Evolutionary conservation across 64 coral and sea anemone genomes (phyloP).

Genomic region (Montipora sp.): DNA sequence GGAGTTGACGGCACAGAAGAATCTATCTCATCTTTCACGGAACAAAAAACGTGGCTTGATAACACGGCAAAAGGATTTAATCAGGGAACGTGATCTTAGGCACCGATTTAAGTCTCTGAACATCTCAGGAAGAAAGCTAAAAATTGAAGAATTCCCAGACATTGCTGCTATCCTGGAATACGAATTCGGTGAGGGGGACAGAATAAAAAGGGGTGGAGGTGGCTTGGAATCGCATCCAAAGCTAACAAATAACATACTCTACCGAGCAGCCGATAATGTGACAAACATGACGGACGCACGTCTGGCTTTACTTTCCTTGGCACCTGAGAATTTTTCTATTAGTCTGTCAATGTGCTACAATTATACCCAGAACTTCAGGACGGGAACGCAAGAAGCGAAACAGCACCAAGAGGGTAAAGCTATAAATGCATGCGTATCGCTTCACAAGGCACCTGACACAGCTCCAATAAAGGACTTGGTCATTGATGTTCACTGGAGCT

Average conservation of each 20-base stretch:
- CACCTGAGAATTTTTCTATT: constrained; percentile 40
- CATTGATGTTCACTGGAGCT: too few relatives aligned
- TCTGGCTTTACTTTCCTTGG: not conserved
- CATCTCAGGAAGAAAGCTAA: not conserved
- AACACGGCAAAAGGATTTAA: not conserved
- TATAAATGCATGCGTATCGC: constrained; percentile 50
- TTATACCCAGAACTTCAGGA: constrained; percentile 55
- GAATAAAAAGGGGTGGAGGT: constrained; percentile 1
- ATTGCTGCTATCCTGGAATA: constrained; percentile 36
- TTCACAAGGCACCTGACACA: constrained; percentile 58
- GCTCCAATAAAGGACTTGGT: not conserved
- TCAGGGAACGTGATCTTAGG: not conserved
- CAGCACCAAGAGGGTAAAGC: constrained; percentile 26
- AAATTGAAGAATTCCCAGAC: constrained; percentile 2
- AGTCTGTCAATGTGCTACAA: constrained; percentile 25
- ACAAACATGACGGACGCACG: constrained; percentile 40
- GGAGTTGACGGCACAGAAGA: not conserved
- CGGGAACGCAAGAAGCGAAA: constrained; percentile 25
- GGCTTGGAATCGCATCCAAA: constrained; percentile 26
- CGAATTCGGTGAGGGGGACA: constrained; percentile 36
- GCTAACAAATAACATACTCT: not conserved
- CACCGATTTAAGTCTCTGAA: not conserved
- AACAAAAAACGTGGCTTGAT: not conserved
- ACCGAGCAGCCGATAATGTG: constrained; percentile 34
- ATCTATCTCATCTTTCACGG: not conserved